Base-by-base conservation (phyloP, 1,140 invertebrate species). In the Microplitis mediator region DNA sequence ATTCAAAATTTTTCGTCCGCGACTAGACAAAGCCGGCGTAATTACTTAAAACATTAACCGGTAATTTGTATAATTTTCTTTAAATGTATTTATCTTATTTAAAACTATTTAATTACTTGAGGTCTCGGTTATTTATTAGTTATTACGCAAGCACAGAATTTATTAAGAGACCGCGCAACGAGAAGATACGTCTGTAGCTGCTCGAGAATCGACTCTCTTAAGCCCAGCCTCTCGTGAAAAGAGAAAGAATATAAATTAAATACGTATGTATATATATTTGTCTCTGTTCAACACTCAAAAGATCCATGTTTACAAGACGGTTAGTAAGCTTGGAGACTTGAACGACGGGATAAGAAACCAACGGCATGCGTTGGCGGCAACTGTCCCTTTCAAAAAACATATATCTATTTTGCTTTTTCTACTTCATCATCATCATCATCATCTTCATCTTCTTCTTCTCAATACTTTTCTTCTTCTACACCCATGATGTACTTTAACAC, bases 121-220 rank as follows among this genome's bases (percentile, higher is more conserved):
- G 61, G 36, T 65, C 16, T 50, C n/a, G 45, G 36, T 71, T 9
- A 71, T 73, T 68, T 62, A 65, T 62, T 65, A 79, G 78, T 81
- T 84, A 86, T 84, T 83, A 82, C 85, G 85, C 83, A 85, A 85
- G 84, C 76, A 74, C 81, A 82, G 83, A 86, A 86, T 86, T 86
- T 84, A 81, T 82, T 76, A 74, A 76, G 69, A 69, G 65, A 58
- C 74, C 69, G 67, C 52, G 58, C 23, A 23, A 23, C 56, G 54
- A 23, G 13, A 34, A 35, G 50, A 32, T 39, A 69, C 60, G 70
- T 62, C 66, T 4, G 36, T 62, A 36, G 32, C 51, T 50, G 11
- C n/a, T 39, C 9, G 4, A 4, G 16, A 31, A 9, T 58, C 13
- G 31, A 52, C 58, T 50, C 34, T 31, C 54, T 64, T 64, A 35